A percentile compares a stretch with the other conserved stretches of the same genome.
phyloP scores from a whole-genome alignment of 2,113 vertebrate species.

The Eurystomus gularis region DNA sequence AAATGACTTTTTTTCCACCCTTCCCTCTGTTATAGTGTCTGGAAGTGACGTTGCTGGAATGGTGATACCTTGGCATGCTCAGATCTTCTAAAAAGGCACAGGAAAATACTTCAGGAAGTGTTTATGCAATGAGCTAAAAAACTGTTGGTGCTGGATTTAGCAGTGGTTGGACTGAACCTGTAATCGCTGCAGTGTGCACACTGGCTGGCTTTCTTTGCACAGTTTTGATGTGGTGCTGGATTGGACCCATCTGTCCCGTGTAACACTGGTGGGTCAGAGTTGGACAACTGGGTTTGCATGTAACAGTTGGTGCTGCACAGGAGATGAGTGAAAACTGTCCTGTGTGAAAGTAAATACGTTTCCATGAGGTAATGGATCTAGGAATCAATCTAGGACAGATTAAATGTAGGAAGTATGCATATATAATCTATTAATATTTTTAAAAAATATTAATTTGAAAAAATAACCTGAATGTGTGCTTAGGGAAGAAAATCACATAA shows the following conservation, averaged over 20 bases:
- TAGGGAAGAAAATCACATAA: neutral
- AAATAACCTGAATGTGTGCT: neutral
- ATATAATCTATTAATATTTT: neutral
- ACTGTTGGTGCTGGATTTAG: neutral
- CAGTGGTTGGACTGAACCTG: neutral
- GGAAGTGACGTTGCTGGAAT: neutral
- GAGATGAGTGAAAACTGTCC: accelerated
- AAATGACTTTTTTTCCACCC: neutral
- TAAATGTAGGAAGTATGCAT: neutral
- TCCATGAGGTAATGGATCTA: neutral
- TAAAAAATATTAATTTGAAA: neutral
- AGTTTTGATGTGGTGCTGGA: neutral
- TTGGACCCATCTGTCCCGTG: neutral
- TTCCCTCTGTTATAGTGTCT: neutral
- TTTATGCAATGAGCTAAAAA: neutral
- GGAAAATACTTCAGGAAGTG: neutral
- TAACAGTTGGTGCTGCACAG: neutral
- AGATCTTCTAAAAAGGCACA: neutral
- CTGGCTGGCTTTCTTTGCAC: neutral
- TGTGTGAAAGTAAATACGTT: neutral
- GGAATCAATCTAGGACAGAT: neutral
- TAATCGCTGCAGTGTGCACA: neutral
- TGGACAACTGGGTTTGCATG: neutral
- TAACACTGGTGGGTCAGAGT: neutral
- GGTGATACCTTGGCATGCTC: neutral